phyloP scores from a whole-genome alignment of 2,888 invertebrate species.

The Plagodis dolabraria region DNA sequence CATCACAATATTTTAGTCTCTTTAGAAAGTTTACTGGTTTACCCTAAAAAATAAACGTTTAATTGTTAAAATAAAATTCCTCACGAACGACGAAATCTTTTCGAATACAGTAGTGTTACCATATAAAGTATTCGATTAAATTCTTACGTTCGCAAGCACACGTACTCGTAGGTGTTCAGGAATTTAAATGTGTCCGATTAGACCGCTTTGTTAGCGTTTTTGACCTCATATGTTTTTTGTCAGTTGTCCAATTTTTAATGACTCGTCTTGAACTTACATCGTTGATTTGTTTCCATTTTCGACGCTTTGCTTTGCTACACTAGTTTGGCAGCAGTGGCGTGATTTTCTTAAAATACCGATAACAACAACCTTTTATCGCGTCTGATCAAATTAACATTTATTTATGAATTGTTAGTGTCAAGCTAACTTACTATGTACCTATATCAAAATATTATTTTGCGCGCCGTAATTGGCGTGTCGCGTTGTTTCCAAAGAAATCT shows the following conservation, averaged over 20 bases:
- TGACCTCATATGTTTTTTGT: constrained; percentile 1
- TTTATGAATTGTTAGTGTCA: constrained; percentile 39
- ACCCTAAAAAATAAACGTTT: neutral
- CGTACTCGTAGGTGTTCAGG: constrained; percentile 21
- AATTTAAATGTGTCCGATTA: constrained; percentile 22
- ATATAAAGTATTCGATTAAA: constrained; percentile 20
- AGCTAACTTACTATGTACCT: constrained; percentile 11
- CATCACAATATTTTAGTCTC: no score
- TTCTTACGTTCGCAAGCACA: constrained; percentile 19
- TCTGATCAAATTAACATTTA: constrained; percentile 66
- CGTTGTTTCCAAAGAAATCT: constrained; percentile 28
- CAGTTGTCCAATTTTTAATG: no score
- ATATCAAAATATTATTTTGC: constrained; percentile 16
- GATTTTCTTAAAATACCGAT: constrained; percentile 51
- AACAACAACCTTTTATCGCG: constrained; percentile 49
- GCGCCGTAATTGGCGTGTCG: constrained; percentile 30
- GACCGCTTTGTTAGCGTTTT: constrained; percentile 6
- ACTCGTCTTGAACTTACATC: no score
- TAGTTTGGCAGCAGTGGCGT: constrained; percentile 55
- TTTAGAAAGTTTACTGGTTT: no score
- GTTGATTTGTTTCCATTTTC: no score
- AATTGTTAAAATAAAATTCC: neutral
- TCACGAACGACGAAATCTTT: constrained; percentile 8
- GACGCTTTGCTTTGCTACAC: no score
- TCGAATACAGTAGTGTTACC: constrained; percentile 17